Evolutionary conservation across 2,888 invertebrate genomes (phyloP), one percentile per base, ranked within the genome.

Genomic region (Therioaphis trifolii): DNA sequence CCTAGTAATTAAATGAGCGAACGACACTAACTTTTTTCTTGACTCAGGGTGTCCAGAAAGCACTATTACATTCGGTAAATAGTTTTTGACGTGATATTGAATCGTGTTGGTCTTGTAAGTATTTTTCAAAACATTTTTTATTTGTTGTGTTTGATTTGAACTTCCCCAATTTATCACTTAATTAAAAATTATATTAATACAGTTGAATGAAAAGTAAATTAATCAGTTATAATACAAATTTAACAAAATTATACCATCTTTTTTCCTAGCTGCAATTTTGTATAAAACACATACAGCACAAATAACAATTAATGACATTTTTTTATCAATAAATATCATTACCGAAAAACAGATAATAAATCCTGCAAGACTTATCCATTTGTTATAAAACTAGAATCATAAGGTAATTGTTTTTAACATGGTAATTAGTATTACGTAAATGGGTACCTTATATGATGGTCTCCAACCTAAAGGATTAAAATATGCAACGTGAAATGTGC

Each of bases 161-260:
- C 98, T 97, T 4, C 99, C 99, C 99, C 99, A 99, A 89, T 99
- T 99, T 2, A 98, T 98, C 88, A 97, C 96, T 95, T 86, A 27
- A 88, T 46, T 77, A 27, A 78, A 15, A n/a, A 66, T 7, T 9
- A 14, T 29, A 14, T 29, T 18, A 66, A 27, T 24, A 35, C 9
- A 18, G 7, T 35, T 35, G 35, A n/a, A n/a, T 35, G 35, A 5
- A 35, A 35, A n/a, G n/a, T n/a, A n/a, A 35, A 52, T 18, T 18
- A 18, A 18, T 52, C 46, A 18, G 4, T n/a, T n/a, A n/a, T n/a
- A n/a, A n/a, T 49, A 49, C 4, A 24, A 12, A 43, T 58, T 4
- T 29, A 21, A 12, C 24, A 27, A 63, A 18, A 24, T 46, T 18
- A 18, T 68, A 82, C 82, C 82, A 11, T 82, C 9, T 1, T 24